Evolutionary conservation across 2,113 vertebrate genomes (phyloP).

Genomic region (Cephalopterus ornatus): DNA sequence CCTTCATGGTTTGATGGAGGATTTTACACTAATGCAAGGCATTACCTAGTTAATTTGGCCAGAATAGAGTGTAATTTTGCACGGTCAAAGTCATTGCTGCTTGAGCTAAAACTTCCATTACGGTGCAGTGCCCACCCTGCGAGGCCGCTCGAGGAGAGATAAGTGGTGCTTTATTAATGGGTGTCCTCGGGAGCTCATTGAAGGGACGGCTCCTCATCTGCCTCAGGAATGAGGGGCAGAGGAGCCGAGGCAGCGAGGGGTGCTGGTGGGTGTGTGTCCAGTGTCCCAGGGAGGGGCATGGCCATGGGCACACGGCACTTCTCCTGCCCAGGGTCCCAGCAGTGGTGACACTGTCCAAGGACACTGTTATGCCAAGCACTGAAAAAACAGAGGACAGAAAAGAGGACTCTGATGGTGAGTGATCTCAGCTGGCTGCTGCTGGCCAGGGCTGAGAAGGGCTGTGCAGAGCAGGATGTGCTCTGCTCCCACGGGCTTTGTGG

Average conservation of each 20-base stretch:
- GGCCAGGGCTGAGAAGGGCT: accelerated
- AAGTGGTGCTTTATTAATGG: not conserved
- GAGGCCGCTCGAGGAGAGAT: not conserved
- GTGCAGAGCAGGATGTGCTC: not conserved
- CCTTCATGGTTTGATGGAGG: conserved; percentile 75
- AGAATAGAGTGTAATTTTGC: conserved; percentile 73
- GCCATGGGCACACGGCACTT: accelerated
- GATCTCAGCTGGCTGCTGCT: not conserved
- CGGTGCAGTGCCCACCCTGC: not conserved
- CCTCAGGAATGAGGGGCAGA: not conserved
- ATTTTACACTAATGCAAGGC: conserved; percentile 79
- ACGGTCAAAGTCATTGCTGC: conserved; percentile 62
- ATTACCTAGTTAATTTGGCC: conserved; percentile 78
- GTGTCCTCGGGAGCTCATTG: not conserved
- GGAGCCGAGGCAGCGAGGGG: accelerated
- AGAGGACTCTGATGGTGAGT: accelerated
- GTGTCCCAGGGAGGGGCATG: accelerated
- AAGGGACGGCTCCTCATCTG: not conserved
- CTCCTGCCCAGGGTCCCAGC: accelerated
- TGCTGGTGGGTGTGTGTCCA: accelerated
- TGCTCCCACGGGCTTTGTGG: not conserved
- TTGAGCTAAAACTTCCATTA: conserved; percentile 64
- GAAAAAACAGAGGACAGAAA: accelerated
- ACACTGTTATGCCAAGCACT: accelerated
- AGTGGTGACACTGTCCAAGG: accelerated